phyloP scores from a whole-genome alignment of 2,888 invertebrate species.

The Scelioninae gen. 1 region DNA sequence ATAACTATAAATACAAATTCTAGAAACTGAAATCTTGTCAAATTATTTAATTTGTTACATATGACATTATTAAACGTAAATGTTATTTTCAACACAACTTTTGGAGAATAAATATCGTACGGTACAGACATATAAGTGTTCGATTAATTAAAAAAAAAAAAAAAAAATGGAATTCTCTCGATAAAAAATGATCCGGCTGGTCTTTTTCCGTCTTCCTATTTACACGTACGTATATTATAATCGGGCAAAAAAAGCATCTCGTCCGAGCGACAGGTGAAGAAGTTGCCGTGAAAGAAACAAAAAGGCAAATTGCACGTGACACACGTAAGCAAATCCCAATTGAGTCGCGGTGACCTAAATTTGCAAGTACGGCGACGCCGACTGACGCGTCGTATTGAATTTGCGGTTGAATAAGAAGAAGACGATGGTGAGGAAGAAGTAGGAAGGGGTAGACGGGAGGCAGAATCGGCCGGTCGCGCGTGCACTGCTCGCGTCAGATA shows the following conservation, averaged over 20 bases:
- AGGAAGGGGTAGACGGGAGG: constrained; percentile 14
- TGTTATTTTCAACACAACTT: too few species aligned
- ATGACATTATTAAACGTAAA: too few species aligned
- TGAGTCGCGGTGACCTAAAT: constrained; percentile 68
- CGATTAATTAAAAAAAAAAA: not conserved
- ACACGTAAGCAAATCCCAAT: constrained; percentile 70
- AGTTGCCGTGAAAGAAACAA: constrained; percentile 53
- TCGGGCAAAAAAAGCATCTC: constrained; percentile 45
- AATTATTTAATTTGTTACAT: too few species aligned
- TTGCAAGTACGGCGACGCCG: constrained; percentile 53
- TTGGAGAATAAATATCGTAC: not conserved
- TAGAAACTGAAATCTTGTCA: too few species aligned
- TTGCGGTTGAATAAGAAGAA: constrained; percentile 50
- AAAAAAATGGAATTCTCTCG: not conserved
- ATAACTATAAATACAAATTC: too few species aligned
- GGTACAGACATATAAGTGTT: not conserved
- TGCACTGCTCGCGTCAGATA: constrained; percentile 67
- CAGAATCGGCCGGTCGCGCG: constrained; percentile 55
- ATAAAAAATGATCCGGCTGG: not conserved
- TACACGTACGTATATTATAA: constrained; percentile 22
- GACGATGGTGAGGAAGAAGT: constrained; percentile 18
- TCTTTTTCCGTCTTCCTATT: constrained; percentile 41
- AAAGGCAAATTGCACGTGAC: constrained; percentile 66
- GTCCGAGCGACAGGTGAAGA: constrained; percentile 62
- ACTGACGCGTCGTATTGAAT: constrained; percentile 57